Evolutionary conservation across 2,888 invertebrate genomes (phyloP), one percentile per base, ranked within the genome.

Genomic region (Leptarthrus brevirostris): DNA sequence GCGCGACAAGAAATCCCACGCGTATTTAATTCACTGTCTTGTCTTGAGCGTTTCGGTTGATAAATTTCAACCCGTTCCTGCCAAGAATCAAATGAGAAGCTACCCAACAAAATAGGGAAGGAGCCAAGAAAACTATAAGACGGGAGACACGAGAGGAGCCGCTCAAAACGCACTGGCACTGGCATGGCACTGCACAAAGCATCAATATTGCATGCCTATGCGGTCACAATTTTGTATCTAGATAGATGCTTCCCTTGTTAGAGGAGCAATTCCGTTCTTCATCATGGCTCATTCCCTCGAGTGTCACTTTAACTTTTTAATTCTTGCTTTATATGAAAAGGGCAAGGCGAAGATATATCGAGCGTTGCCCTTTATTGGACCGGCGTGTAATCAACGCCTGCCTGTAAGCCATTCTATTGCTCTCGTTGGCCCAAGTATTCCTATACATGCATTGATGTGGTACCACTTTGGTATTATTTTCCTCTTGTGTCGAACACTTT

Each of bases 271-370:
- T 47, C 64, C 24, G 40, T 40, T 47, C 47, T 64, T 47, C 44
- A 64, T 64, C 64, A 16, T 16, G 44, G 64, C 64, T 64, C 47
- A 47, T 64, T 64, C 64, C 64, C 64, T 64, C 64, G 64, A 64
- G 44, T 64, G 64, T 64, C 64, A 64, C 64, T 64, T 64, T 64
- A 64, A 44, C 64, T 64, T 64, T 64, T 64, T 64, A 64, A 64
- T 64, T 64, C 64, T 64, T 64, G 64, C 26, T 44, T 18, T 61
- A 47, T 40, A 40, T 40, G 44, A 64, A 64, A 64, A 64, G 64
- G 47, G 47, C 40, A 47, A 64, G 47, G 47, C 44, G 64, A 64
- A 64, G 47, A 44, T 64, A 64, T 64, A 34, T 47, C 64, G 64
- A 44, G 64, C 64, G 26, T 64, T 64, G 64, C 64, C 64, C 64